Evolutionary conservation across 2,797 vertebrate species (phyloP).

Genomic region (Zenarchopterus dispar): DNA sequence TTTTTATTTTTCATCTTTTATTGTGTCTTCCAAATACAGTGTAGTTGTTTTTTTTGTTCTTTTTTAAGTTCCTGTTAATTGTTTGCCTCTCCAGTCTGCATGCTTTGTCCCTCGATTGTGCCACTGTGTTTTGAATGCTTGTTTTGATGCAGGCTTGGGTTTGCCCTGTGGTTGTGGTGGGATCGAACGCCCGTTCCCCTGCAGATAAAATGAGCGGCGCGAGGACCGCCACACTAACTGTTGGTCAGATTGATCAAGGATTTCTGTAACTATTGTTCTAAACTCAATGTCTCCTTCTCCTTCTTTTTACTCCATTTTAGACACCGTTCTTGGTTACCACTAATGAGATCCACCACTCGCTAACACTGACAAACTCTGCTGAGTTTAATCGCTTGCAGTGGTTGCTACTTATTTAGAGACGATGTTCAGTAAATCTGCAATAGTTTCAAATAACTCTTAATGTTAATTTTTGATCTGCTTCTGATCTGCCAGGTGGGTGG

Average conservation of each 20-base stretch:
- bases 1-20: no score
- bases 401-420: no score
- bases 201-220: constrained; percentile 68
- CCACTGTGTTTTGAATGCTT: constrained; percentile 67
- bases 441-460: no score
- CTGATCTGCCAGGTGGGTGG: no score
- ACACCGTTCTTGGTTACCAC: not conserved
- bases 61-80: constrained; percentile 11
- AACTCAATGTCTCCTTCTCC: constrained; percentile 10
- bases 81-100: constrained; percentile 23
- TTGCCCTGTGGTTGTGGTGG: constrained; percentile 77
- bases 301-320: constrained; percentile 10
- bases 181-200: constrained; percentile 70
- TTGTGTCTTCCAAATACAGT: not conserved
- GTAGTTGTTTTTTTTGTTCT: not conserved
- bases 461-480: no score
- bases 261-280: constrained; percentile 60
- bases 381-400: no score
- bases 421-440: no score
- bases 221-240: constrained; percentile 57
- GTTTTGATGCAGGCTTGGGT: constrained; percentile 82
- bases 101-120: constrained; percentile 44
- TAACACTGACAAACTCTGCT: no score
- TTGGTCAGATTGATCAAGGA: constrained; percentile 67
- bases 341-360: constrained; percentile 12